Conservation (phyloP, 2,888 invertebrate genomes). For the Agrochola lychnidis region DNA sequence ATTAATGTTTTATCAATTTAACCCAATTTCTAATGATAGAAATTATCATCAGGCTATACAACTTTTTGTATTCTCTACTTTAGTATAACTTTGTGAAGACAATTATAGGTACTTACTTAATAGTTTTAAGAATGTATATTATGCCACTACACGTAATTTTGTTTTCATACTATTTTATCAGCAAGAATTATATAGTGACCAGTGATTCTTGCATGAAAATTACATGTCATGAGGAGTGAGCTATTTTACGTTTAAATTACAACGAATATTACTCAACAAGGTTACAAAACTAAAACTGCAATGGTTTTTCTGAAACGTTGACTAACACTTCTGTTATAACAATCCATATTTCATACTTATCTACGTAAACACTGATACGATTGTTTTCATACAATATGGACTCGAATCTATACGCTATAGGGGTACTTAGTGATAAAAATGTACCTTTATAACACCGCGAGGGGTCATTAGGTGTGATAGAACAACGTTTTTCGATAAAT, state of each 20-base stretch:
- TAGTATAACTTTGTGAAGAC: neutral
- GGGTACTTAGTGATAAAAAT: constrained; percentile 71
- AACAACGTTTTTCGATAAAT: constrained; percentile 81
- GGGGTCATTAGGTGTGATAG: constrained; percentile 87
- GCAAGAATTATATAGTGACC: neutral
- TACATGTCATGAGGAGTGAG: constrained; percentile 13
- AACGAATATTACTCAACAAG: constrained; percentile 41
- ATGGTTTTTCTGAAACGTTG: constrained; percentile 61
- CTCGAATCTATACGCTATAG: constrained; percentile 67
- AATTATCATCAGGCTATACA: neutral
- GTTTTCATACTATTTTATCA: neutral
- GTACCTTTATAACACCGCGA: constrained; percentile 85
- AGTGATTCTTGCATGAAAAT: neutral
- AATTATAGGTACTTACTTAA: neutral
- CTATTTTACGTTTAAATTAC: constrained; percentile 24
- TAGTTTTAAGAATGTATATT: neutral
- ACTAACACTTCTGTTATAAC: constrained; percentile 67
- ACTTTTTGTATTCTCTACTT: neutral
- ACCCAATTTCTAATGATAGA: constrained; percentile 16
- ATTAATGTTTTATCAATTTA: constrained; percentile 26
- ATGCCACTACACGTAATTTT: neutral
- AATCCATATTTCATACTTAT: constrained; percentile 74
- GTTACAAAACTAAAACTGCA: constrained; percentile 49
- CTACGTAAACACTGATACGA: constrained; percentile 84
- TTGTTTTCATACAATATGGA: constrained; percentile 80